These are phyloP conservation scores for Lathamus discolor DNA, from an alignment of 2,113 vertebrate genomes.

Conservation along the genomic window DNA sequence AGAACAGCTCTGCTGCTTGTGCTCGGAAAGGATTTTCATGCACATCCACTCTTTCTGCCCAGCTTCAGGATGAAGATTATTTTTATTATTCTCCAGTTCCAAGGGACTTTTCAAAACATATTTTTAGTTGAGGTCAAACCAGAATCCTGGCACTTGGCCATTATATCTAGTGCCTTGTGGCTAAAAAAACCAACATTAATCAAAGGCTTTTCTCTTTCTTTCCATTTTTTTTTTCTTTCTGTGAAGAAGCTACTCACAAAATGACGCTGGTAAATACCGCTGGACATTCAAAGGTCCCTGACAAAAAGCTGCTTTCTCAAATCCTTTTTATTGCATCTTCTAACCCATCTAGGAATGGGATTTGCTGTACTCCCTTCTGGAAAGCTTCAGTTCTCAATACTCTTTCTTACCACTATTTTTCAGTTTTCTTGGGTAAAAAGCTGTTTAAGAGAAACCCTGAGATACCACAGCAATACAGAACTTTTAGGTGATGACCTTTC, in stretches of 20 bases:
- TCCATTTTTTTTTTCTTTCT: not conserved
- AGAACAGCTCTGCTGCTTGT: not conserved
- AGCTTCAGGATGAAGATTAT: constrained; percentile 38
- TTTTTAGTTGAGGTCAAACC: constrained; percentile 48
- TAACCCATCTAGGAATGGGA: constrained; percentile 10
- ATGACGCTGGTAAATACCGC: constrained; percentile 19
- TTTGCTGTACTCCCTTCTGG: constrained; percentile 6
- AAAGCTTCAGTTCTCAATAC: constrained; percentile 3
- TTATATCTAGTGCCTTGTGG: constrained; percentile 5
- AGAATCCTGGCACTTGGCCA: constrained; percentile 39
- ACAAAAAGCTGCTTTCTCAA: constrained; percentile 44
- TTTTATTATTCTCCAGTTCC: constrained; percentile 48
- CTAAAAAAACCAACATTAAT: constrained; percentile 35
- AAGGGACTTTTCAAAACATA: constrained; percentile 35
- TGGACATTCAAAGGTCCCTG: constrained; percentile 28
- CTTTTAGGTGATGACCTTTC: not conserved
- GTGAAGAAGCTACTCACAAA: not conserved
- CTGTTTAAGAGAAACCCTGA: not conserved
- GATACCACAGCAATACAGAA: not conserved
- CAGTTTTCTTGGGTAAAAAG: not conserved
- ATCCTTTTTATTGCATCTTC: constrained; percentile 36
- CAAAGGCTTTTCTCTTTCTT: not conserved
- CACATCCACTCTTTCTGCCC: not conserved
- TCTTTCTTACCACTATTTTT: not conserved
- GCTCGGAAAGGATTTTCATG: constrained; percentile 34